Evolutionary conservation across 2,113 vertebrate species (phyloP), one percentile per base, ranked within the genome.

Genomic region (Corythaeola cristata): DNA sequence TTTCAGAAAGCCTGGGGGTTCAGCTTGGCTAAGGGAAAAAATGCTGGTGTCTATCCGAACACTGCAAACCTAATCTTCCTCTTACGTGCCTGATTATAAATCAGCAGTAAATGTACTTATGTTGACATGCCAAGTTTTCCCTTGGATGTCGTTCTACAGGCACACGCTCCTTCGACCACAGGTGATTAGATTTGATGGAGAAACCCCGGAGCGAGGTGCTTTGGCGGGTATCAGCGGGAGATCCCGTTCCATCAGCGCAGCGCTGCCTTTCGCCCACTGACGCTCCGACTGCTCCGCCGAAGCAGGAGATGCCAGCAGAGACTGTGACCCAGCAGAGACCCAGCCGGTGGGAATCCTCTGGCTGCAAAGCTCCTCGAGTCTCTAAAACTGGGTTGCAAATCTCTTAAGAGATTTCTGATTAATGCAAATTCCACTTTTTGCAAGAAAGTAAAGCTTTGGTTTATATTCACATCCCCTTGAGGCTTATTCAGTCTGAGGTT

Each of bases 331-430:
- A 45, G 66, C 2, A 0, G 76, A 91, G 81, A 68, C 55, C 21
- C 76, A 67, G 59, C 75, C 33, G 2, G 37, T 58, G 89, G 58
- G 94, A 94, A 93, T 85, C 62, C 58, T 85, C 55, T 60, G 47
- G 24, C 69, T 78, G 80, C 74, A 89, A 82, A 96, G 60, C 88
- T 80, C 74, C 89, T 53, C 1, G 1, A 83, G 71, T 33, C 59
- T 86, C 63, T 41, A 67, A 92, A 95, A 77, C 21, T 19, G 62
- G 7, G 3, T 17, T 91, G 50, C 78, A 74, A 94, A 83, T 74
- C 90, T 90, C 85, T 44, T 44, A 94, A 92, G 95, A 93, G 88
- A 55, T 80, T 92, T 92, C 83, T 90, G 85, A 91, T 91, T 91
- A 64, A 96, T 81, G 79, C 39, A 88, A 93, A 94, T 89, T 89